Evolutionary conservation across 2,888 invertebrate genomes (phyloP).

Genomic region (Nephrocerus scutellatus): DNA sequence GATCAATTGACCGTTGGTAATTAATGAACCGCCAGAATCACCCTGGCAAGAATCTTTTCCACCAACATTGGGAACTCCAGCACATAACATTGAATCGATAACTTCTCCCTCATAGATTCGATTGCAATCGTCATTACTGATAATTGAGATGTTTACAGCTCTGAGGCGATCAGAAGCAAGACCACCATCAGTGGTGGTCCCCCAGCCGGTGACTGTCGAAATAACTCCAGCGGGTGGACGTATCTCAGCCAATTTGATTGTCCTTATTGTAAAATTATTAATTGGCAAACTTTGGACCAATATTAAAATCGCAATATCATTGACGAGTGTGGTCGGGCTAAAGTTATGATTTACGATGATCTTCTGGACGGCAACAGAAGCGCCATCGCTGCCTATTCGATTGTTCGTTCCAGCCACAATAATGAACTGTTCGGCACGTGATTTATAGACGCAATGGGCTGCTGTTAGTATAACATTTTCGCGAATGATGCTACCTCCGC

Average conservation of each 20-base stretch:
- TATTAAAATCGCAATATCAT: conserved; percentile 51
- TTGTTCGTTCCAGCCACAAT: conserved; percentile 53
- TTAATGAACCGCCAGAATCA: conserved; percentile 43
- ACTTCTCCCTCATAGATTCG: conserved; percentile 35
- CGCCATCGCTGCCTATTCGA: conserved; percentile 47
- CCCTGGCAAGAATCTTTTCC: conserved; percentile 49
- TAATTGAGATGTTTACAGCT: conserved; percentile 33
- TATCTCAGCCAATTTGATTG: conserved; percentile 27
- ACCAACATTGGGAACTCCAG: conserved; percentile 43
- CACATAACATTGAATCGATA: conserved; percentile 54
- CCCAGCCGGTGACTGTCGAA: conserved; percentile 35
- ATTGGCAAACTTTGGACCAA: conserved; percentile 30
- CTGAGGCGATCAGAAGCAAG: conserved; percentile 24
- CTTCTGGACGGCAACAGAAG: conserved; percentile 48
- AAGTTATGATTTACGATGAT: conserved; percentile 51
- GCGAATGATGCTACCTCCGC: conserved; percentile 35
- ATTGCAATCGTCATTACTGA: conserved; percentile 28
- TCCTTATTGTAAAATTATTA: conserved; percentile 32
- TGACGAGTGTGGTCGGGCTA: conserved; percentile 44
- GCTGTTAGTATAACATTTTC: conserved; percentile 30
- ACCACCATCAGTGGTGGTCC: conserved; percentile 24
- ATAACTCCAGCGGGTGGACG: conserved; percentile 21
- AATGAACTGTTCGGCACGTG: conserved; percentile 24
- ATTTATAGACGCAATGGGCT: conserved; percentile 34
- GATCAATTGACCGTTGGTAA: conserved; percentile 31